A percentile compares a stretch with the other conserved stretches of the same genome.
Evolutionary conservation across 1,140 invertebrate genomes (phyloP).

Genomic region (Hermetia illucens): DNA sequence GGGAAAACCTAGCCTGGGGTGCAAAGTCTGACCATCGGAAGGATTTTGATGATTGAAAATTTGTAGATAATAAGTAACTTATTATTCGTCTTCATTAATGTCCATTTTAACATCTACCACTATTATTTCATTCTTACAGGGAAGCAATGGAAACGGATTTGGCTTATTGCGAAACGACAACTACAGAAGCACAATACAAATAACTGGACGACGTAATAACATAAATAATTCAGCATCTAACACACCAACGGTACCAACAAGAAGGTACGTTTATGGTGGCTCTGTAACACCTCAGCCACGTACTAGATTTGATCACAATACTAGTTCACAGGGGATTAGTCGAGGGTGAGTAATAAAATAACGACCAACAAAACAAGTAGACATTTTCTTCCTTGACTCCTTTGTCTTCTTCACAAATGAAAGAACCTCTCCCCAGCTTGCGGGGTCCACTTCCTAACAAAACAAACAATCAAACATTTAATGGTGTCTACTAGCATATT

Average conservation of each 20-base stretch:
- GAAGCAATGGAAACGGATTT: conserved; percentile 1
- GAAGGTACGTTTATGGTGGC: conserved; percentile 34
- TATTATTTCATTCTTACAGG: not conserved
- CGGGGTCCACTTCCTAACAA: no score
- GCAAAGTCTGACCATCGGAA: no score
- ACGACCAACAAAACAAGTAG: no score
- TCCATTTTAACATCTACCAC: not conserved
- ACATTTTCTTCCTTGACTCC: no score
- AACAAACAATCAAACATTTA: no score
- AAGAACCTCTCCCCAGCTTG: no score
- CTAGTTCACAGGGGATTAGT: not conserved
- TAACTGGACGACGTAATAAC: not conserved
- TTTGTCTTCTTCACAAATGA: no score
- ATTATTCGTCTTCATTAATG: not conserved
- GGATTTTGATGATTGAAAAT: no score
- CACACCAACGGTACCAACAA: conserved; percentile 13
- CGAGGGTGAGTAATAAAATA: not conserved
- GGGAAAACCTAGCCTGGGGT: no score
- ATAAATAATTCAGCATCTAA: not conserved
- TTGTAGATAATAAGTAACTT: no score
- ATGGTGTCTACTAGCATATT: no score
- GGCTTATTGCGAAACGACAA: conserved; percentile 13
- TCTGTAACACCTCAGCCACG: conserved; percentile 35
- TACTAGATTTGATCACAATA: conserved; percentile 19
- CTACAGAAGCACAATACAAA: conserved; percentile 18